These are phyloP conservation scores for Arrhamphus sclerolepis DNA, from an alignment of 2,797 vertebrate genomes.

Conservation along the genomic window DNA sequence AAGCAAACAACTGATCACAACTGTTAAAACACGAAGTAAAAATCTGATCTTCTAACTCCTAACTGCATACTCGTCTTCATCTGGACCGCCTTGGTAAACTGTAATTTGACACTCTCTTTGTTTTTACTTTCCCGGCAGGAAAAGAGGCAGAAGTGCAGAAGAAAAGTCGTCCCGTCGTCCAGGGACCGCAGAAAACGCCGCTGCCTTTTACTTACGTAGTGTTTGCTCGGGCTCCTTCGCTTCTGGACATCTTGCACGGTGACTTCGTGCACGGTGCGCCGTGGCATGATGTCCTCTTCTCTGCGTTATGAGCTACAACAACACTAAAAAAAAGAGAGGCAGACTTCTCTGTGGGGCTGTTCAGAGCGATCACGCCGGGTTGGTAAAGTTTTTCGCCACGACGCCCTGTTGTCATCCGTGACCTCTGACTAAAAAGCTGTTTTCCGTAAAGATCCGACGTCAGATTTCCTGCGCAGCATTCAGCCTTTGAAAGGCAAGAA, in stretches of 20 bases:
- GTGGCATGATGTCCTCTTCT: constrained; percentile 77
- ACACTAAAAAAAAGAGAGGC: no score
- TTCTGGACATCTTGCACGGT: constrained; percentile 86
- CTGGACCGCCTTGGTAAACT: constrained; percentile 26
- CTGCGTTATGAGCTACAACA: constrained; percentile 20
- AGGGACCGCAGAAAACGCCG: constrained; percentile 4
- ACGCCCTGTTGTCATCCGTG: constrained; percentile 34
- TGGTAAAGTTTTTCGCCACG: constrained; percentile 58
- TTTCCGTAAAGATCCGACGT: constrained; percentile 40
- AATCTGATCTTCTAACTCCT: background rate
- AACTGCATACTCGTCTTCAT: background rate
- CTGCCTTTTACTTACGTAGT: constrained; percentile 77
- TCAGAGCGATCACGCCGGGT: constrained; percentile 53
- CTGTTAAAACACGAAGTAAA: background rate
- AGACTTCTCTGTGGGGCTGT: constrained; percentile 13
- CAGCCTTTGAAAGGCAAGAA: constrained; percentile 36
- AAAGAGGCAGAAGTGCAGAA: constrained; percentile 15
- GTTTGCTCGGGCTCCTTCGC: constrained; percentile 84
- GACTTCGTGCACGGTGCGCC: constrained; percentile 82
- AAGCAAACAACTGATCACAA: background rate
- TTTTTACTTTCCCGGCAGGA: constrained; percentile 60
- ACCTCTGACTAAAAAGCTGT: constrained; percentile 11
- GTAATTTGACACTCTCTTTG: constrained; percentile 81
- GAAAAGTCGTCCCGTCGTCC: constrained; percentile 21
- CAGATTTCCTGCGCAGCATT: constrained; percentile 50